Base-by-base conservation (phyloP, 2,888 invertebrate species). In the Helleia helle region DNA sequence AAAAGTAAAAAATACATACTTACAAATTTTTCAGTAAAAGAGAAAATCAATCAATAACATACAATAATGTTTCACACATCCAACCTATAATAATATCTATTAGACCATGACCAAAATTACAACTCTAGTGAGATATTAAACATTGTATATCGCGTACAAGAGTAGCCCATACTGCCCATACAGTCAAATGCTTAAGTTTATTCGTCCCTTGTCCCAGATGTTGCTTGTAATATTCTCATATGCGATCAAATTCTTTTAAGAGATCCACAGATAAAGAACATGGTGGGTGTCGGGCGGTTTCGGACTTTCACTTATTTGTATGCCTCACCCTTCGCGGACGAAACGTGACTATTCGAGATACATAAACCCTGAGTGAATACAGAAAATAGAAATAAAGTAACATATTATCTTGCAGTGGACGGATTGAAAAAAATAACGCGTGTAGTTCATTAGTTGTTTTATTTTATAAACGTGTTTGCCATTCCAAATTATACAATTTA, bases 291-390 rank as follows among this genome's bases (percentile, higher is more conserved):
- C 62, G 73, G 73, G 63, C 64, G 72, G 69, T 71, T 65, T 80
- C 71, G 81, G 83, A 83, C 83, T 76, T 75, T 73, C 76, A 72
- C 81, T 80, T 83, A 84, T 84, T 84, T 83, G 83, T 84, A 84
- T 84, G 81, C 84, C 66, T 70, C 65, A 74, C 80, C 83, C 79
- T 73, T 66, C 76, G 73, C 70, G 73, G 69, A 67, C 77, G 65
- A 65, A 65, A 83, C 83, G 84, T 83, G 84, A 81, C 84, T 81
- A 84, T 84, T 83, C 81, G 81, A 81, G 81, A 83, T 80, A 84
- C 80, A 83, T 84, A 84, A 81, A 83, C 83, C 71, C 69, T 75
- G 77, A 81, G 81, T 80, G 83, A 84, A 84, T 84, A 77, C 80
- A 74, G 81, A 83, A 83, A 84, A 83, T 80, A 83, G 81, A 84